Evolutionary conservation across 2,888 invertebrate genomes (phyloP), one percentile per base, ranked within the genome.

Genomic region (Epinotia demarniana): DNA sequence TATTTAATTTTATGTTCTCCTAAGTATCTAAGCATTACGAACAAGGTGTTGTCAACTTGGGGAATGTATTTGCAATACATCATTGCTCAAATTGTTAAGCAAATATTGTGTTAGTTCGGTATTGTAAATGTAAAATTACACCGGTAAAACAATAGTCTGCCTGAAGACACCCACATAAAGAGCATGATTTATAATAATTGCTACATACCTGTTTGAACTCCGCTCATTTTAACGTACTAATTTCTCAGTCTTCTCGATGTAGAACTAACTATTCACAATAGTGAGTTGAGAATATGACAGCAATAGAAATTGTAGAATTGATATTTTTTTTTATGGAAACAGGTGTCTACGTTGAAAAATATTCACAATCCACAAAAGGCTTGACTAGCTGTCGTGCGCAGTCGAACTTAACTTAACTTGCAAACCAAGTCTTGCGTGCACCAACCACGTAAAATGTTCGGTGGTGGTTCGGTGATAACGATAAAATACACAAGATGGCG

Each of bases 141-240:
- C 68, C 58, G 68, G 68, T 43, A 68, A 55, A 8, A 58, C n/a
- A 16, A 49, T 46, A 19, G 2, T 13, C 23, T n/a, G 19, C 43
- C 43, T 43, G n/a, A 19, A 18, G 23, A 69, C 57, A 68, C 19
- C 46, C 19, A 27, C 43, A 46, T 27, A 46, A 58, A 69, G 16
- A 6, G n/a, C 11, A 43, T 16, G 55, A 57, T 57, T 43, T 19
- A 58, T 60, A 39, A n/a, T 11, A 73, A 78, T 58, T 55, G 16
- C 49, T 77, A 83, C 89, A 82, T 84, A 90, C 92, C 92, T 87
- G 92, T 89, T 85, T 90, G 92, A 79, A 92, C 87, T 78, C 89
- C 90, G 83, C 92, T 92, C 92, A 92, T 92, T 83, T 80, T 87
- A 80, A 73, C 19, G 18, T 60, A 23, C 39, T 75, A 73, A 69